Evolutionary conservation across 2,888 invertebrate species (phyloP), one percentile per base, ranked within the genome.

Genomic region (Lithodes maja): DNA sequence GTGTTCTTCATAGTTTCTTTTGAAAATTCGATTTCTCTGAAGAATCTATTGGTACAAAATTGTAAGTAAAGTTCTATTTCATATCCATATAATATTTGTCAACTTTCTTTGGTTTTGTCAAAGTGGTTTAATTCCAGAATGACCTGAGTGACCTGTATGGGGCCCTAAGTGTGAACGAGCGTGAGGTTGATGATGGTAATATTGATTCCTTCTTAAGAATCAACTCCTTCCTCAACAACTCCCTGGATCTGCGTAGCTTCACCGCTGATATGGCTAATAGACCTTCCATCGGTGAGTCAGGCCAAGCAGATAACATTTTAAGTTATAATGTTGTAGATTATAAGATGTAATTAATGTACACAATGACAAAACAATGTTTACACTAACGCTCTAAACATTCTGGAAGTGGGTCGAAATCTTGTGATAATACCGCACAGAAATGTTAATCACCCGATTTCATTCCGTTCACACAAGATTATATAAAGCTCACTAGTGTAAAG

Each of bases 191-290:
- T 15, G 86, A 89, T 12, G 92, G 90, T 83, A 93, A 93, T 86
- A 86, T 93, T 83, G 94, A 94, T 83, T 93, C 94, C 71, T 93
- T 93, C 90, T 93, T 93, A 86, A 92, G 93, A 53, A 93, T 94
- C 87, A 94, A 94, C 92, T 93, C 94, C 74, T 93, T 94, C 91
- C 92, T 94, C 82, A 94, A 94, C 90, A 94, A 94, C 92, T 93
- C 93, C 1, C 91, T 94, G 17, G 94, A 94, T 86, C 91, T 94
- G 52, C 92, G 92, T 53, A 93, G 92, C 83, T 84, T 93, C 2
- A 17, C 84, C 17, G 53, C 90, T 7, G 79, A 78, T 3, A 50
- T 33, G 17, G 3, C 82, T 1, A 52, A 49, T 55, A 89, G 52
- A 12, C 82, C 77, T 54, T 83, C 85, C 9, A 90, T 89, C 77